Evolutionary conservation across 2,113 vertebrate species (phyloP), one percentile per base, ranked within the genome.

Genomic region (Podarcis muralis): DNA sequence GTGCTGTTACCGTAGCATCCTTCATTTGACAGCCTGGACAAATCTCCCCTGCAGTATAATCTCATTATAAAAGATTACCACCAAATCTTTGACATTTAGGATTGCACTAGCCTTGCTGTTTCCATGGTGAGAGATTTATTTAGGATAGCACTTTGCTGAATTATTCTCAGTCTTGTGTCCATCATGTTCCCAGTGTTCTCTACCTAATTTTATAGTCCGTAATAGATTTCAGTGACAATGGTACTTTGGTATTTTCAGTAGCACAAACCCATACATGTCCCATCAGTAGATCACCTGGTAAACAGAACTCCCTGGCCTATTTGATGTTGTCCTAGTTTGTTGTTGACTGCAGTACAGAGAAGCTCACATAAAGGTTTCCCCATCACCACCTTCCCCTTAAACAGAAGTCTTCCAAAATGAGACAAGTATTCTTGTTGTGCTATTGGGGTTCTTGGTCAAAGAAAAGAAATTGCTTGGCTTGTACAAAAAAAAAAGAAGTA

Each of bases 31-130:
- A 74, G 48, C 9, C 30, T 23, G 69, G 48, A 37, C 53, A 85
- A 40, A 83, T 76, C 32, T 76, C 62, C 23, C 48, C 13, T 62
- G 32, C 71, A 62, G 71, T 76, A 27, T 65, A 76, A 62, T 85
- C n/a, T 22, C 23, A 85, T 85, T 76, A 40, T 57, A 71, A 84
- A 84, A 74, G 30, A 83, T 69, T 69, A 71, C 66, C 48, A 83
- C 66, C 66, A 83, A 48, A 83, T 23, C 32, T 84, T 85, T 85
- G 72, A 43, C 23, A 85, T 74, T 62, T 76, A 76, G 71, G 71
- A 76, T 74, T 85, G 48, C 13, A 16, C 81, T 80, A 81, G n/a
- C 81, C 37, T 69, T 16, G 15, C 75, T 53, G 27, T 86, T 43
- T 86, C 40, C 27, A 68, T 78, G 62, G 76, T 48, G 37, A 69